These are phyloP conservation scores for Caenorhabditis parvicauda DNA, from an alignment of 2,888 invertebrate genomes.

Conservation along the genomic window DNA sequence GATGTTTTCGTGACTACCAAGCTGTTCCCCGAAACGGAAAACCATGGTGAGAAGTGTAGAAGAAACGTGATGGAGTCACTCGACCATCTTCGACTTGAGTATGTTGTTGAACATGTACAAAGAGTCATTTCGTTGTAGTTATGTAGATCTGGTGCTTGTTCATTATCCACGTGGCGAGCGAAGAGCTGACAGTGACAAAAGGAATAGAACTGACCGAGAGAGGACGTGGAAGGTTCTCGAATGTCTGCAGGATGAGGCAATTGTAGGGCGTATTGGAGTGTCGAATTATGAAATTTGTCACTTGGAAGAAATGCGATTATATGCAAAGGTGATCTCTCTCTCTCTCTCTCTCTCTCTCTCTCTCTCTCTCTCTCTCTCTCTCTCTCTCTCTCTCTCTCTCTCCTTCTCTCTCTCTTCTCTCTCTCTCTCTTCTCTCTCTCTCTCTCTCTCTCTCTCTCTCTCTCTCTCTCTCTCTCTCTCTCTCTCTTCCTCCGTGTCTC, in stretches of 20 bases:
- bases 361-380: too few species aligned
- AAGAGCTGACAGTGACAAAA: constrained; percentile 65
- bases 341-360: too few species aligned
- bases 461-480: too few species aligned
- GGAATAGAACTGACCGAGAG: constrained; percentile 70
- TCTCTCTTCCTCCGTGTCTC: too few species aligned
- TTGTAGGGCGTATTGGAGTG: constrained; percentile 71
- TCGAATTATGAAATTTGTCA: constrained; percentile 77
- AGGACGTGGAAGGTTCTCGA: constrained; percentile 74
- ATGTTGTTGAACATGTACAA: not conserved
- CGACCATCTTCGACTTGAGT: not conserved
- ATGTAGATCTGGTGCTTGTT: constrained; percentile 68
- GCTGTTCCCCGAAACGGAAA: constrained; percentile 6
- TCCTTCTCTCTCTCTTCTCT: too few species aligned
- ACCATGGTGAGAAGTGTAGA: not conserved
- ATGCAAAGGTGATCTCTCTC: too few species aligned
- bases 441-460: too few species aligned
- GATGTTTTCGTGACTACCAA: constrained; percentile 21
- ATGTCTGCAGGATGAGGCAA: constrained; percentile 66
- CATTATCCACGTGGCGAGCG: constrained; percentile 77
- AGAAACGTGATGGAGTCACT: not conserved
- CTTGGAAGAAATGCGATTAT: constrained; percentile 69
- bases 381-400: too few species aligned
- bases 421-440: too few species aligned
- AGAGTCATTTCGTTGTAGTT: constrained; percentile 25